Evolutionary conservation across 92 coral and sea anemone species (phyloP).

Genomic region (Anthopleura xanthogrammica): DNA sequence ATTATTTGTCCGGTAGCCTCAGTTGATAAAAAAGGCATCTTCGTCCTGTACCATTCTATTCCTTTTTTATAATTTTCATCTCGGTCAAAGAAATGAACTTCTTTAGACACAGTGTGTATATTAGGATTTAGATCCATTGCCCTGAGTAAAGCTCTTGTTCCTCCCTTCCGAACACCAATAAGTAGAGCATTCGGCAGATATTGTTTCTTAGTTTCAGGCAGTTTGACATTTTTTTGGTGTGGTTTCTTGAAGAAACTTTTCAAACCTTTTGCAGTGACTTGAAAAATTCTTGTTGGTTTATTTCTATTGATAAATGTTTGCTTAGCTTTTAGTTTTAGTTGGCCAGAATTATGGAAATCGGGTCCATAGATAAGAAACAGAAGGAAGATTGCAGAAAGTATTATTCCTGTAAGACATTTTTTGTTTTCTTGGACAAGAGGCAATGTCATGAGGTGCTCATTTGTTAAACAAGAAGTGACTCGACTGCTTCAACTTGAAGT

Average conservation of each 20-base stretch:
- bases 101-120: slow-evolving; percentile 31
- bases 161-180: slow-evolving; percentile 44
- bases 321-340: not conserved
- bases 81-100: slow-evolving; percentile 72
- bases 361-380: slow-evolving; percentile 25
- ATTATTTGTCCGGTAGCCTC: slow-evolving; percentile 35
- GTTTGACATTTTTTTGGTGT: not conserved
- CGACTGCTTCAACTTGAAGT: not conserved
- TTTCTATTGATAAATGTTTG: not conserved
- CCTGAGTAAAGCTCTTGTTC: slow-evolving; percentile 38
- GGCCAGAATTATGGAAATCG: slow-evolving; percentile 8
- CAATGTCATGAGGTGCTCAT: not conserved
- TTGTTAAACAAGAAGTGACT: not conserved
- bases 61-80: slow-evolving; percentile 50
- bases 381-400: not conserved
- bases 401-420: slow-evolving; percentile 3
- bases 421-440: not conserved
- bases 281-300: not conserved
- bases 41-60: slow-evolving; percentile 65
- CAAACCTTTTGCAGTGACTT: not conserved
- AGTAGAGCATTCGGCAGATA: slow-evolving; percentile 28
- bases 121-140: slow-evolving; percentile 24
- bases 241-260: not conserved
- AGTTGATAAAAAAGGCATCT: slow-evolving; percentile 58
- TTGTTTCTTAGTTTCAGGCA: not conserved